Evolutionary conservation across 2,113 vertebrate genomes (phyloP), one percentile per base, ranked within the genome.

Genomic region (Cephalopholis sonnerati): DNA sequence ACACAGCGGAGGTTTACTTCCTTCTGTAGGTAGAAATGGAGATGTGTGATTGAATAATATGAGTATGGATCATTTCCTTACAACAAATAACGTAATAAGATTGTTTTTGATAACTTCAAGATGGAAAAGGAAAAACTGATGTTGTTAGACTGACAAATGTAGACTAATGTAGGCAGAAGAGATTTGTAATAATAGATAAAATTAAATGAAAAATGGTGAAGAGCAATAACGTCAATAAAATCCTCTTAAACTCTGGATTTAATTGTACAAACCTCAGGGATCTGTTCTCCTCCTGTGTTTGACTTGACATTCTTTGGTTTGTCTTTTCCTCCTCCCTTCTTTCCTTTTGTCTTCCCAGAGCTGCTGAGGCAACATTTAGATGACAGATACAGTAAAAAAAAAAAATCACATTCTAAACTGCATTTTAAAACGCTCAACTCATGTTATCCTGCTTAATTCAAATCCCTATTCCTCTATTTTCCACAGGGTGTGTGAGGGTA

Each of bases 301-400:
- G 85, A 32, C 82, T 96, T 89, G 89, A 64, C 81, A 82, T 73
- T 89, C 70, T 97, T 99, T 44, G 95, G 96, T 68, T 68, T 84
- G 27, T 98, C 97, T 94, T 97, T 99, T 79, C 94, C 92, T 20
- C 93, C 93, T 24, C 39, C 90, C 92, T 98, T 98, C 88, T 98
- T 99, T 62, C 89, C 95, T 93, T 97, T 98, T 2, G 92, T 83
- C 85, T 96, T 98, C 70, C 87, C 89, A 82, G 94, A 94, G 93
- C 96, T 97, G 83, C 54, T 86, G 74, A 64, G 41, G 50, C 1
- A 63, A 79, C n/a, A 69, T 67, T 70, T 16, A 62, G 7, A 24
- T 13, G 11, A 55, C 27, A 36, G 18, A 65, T n/a, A 41, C 29
- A 51, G n/a, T n/a, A n/a, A n/a, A n/a, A n/a, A n/a, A n/a, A 13